Percentiles rank a stretch among this genome's conserved stretches.
phyloP scores from a whole-genome alignment of 2,888 invertebrate species.

The Eurytoma californica region DNA sequence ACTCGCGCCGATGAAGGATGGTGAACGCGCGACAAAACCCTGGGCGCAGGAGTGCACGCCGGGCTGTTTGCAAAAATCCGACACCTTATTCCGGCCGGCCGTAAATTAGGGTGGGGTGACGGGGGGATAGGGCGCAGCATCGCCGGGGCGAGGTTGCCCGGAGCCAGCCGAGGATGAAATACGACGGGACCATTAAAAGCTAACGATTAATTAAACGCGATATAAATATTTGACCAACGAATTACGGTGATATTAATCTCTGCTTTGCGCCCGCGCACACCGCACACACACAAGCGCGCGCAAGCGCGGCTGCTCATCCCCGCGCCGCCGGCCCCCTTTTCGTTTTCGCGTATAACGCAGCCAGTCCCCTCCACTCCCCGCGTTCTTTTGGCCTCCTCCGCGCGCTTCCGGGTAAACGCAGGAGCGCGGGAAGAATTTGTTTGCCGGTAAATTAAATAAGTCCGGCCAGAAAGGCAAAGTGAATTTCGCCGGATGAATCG shows the following conservation, averaged over 20 bases:
- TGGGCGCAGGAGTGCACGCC: constrained; percentile 5
- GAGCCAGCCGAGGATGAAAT: constrained; percentile 65
- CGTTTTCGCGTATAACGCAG: too few relatives aligned
- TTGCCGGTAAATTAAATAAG: constrained; percentile 38
- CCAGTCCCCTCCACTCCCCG: too few relatives aligned
- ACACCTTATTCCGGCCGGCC: constrained; percentile 55
- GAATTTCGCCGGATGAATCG: constrained; percentile 18
- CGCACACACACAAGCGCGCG: not conserved
- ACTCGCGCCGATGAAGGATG: constrained; percentile 13
- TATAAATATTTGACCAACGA: constrained; percentile 72
- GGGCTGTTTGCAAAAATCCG: constrained; percentile 47
- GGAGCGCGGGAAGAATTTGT: constrained; percentile 12
- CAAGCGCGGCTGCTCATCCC: not conserved
- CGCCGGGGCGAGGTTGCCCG: not conserved
- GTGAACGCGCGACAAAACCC: not conserved
- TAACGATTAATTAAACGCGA: constrained; percentile 72
- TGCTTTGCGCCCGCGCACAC: constrained; percentile 64
- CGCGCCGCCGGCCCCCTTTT: too few relatives aligned
- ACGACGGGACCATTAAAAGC: constrained; percentile 69
- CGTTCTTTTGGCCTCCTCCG: not conserved
- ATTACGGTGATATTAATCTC: constrained; percentile 71
- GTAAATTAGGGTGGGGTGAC: constrained; percentile 64
- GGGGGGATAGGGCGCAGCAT: constrained; percentile 13
- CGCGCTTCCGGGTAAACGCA: not conserved
- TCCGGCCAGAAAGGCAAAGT: not conserved